Percentiles rank a stretch among this genome's conserved stretches.
phyloP scores from a whole-genome alignment of 2,113 vertebrate genomes.

The Oreocharis arfaki region DNA sequence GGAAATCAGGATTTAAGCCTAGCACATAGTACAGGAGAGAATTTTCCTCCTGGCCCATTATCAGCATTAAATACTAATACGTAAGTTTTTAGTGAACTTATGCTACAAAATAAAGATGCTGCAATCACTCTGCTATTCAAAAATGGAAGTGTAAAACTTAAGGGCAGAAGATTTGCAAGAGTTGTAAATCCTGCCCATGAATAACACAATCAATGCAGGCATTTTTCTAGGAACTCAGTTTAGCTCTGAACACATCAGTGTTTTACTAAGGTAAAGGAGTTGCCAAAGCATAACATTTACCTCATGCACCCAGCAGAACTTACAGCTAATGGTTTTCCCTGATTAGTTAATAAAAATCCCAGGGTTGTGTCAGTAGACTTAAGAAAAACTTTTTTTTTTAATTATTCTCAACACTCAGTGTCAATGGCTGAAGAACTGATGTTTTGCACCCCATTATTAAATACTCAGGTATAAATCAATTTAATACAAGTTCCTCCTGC shows the following conservation, averaged over 20 bases:
- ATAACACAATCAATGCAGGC: background rate
- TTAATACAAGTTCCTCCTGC: background rate
- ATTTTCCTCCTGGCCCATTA: background rate
- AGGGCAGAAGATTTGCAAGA: background rate
- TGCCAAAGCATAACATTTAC: background rate
- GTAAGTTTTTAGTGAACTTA: background rate
- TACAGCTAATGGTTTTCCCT: background rate
- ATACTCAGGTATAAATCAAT: background rate
- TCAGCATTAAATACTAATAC: background rate
- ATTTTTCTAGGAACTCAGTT: background rate
- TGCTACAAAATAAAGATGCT: background rate
- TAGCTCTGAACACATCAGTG: background rate
- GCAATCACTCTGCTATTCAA: background rate
- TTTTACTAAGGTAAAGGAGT: background rate
- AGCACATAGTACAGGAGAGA: background rate
- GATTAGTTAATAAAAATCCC: background rate
- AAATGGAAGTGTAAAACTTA: background rate
- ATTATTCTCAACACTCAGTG: fast-evolving
- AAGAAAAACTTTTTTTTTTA: too few species aligned
- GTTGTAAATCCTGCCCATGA: background rate
- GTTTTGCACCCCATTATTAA: background rate
- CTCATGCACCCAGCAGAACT: background rate
- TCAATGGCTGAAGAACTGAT: background rate
- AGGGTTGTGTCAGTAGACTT: background rate
- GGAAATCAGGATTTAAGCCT: background rate